Conservation (phyloP, 2,888 invertebrate genomes). For the Drosophila subquinaria region DNA sequence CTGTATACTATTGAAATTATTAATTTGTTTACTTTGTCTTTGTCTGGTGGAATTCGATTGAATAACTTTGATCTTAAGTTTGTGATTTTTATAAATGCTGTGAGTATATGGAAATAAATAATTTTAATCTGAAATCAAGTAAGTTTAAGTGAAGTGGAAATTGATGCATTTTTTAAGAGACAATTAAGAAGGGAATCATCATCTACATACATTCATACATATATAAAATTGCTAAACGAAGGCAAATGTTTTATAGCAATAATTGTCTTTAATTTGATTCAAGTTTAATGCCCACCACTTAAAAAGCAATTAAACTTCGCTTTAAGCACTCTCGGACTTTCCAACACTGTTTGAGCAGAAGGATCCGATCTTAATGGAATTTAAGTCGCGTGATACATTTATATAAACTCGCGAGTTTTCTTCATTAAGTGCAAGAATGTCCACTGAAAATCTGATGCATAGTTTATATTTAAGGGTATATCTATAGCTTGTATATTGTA, state of each 20-base stretch:
- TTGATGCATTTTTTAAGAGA: background rate
- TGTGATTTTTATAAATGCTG: background rate
- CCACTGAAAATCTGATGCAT: background rate
- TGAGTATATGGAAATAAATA: background rate
- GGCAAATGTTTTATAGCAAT: background rate
- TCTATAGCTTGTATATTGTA: conserved; percentile 8
- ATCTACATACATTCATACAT: background rate
- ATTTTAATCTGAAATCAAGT: background rate
- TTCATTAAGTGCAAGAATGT: conserved; percentile 5
- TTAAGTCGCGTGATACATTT: conserved; percentile 1
- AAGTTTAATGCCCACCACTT: conserved; percentile 9
- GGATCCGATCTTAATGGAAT: conserved; percentile 8
- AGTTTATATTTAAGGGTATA: background rate
- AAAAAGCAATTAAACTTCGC: conserved; percentile 19
- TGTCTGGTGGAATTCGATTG: background rate
- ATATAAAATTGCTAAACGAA: background rate
- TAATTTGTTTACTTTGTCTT: conserved; percentile 21
- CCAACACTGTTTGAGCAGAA: background rate
- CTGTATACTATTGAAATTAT: conserved; percentile 10
- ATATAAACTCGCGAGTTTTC: background rate
- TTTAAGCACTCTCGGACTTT: conserved; percentile 6
- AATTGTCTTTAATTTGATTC: background rate
- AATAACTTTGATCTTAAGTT: background rate
- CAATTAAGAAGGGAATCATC: no score
- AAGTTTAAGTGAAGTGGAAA: background rate